Evolutionary conservation across 2,888 invertebrate genomes (phyloP).

Genomic region (Aleiodes alternator): DNA sequence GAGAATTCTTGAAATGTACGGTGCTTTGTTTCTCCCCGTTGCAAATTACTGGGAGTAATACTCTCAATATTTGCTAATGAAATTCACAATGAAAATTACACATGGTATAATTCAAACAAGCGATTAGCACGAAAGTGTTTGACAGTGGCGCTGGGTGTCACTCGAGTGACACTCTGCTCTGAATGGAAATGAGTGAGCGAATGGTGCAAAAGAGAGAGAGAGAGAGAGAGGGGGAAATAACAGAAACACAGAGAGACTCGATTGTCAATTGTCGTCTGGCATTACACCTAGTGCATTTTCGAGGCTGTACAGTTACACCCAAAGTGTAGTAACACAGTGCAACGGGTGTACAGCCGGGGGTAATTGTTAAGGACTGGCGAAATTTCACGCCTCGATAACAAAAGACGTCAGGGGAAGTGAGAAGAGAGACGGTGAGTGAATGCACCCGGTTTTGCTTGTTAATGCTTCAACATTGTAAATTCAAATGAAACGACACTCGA

Average conservation of each 20-base stretch:
- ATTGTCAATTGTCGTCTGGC: conserved; percentile 33
- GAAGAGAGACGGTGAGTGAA: conserved; percentile 11
- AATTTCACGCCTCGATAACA: conserved; percentile 74
- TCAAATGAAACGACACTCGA: conserved; percentile 10
- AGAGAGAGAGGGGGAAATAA: conserved; percentile 17
- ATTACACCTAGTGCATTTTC: conserved; percentile 24
- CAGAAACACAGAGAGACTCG: conserved; percentile 35
- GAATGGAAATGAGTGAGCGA: conserved; percentile 13
- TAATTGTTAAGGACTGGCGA: conserved; percentile 72
- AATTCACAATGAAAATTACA: conserved; percentile 33
- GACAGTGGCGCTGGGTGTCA: conserved; percentile 36
- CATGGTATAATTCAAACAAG: conserved; percentile 47
- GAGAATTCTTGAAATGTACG: no score
- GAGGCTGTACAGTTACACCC: conserved; percentile 17
- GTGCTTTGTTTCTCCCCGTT: no score
- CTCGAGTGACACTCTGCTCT: conserved; percentile 44
- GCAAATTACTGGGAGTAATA: no score
- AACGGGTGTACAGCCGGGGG: conserved; percentile 53
- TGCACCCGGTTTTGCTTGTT: conserved; percentile 59
- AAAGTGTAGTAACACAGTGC: conserved; percentile 22
- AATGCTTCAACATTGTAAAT: conserved; percentile 25
- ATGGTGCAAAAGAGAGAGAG: conserved; percentile 14
- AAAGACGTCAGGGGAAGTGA: conserved; percentile 69
- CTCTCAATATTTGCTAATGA: conserved; percentile 4
- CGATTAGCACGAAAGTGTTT: conserved; percentile 50